Evolutionary conservation across 2,797 vertebrate species (phyloP).

Genomic region (Onychomys arenicola): DNA sequence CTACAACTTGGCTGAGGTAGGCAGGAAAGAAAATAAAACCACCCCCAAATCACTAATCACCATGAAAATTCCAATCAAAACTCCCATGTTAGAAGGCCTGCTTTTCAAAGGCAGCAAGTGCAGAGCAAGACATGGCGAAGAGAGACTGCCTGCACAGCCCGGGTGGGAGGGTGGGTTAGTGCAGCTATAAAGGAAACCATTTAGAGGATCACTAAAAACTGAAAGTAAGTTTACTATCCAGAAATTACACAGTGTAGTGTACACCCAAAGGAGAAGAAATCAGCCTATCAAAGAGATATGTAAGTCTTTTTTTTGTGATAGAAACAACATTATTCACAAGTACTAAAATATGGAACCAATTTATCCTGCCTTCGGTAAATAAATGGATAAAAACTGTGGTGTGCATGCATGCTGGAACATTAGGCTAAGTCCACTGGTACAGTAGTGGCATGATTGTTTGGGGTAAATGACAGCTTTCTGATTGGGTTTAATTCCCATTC

Average conservation of each 20-base stretch:
- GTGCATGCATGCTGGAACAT: background rate
- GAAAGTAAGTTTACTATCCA: background rate
- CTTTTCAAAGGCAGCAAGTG: background rate
- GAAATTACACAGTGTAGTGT: background rate
- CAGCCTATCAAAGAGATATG: background rate
- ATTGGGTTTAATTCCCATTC: background rate
- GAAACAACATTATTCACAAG: background rate
- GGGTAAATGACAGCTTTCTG: too few species aligned
- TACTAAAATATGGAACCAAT: background rate
- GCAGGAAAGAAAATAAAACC: background rate
- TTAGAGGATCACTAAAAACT: background rate
- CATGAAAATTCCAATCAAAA: background rate
- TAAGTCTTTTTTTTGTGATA: background rate
- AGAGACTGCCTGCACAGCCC: accelerated
- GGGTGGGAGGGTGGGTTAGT: background rate
- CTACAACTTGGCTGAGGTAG: background rate
- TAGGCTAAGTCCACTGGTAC: background rate
- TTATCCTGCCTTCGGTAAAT: background rate
- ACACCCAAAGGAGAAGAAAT: background rate
- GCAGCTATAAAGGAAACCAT: background rate
- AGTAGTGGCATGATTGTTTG: too few species aligned
- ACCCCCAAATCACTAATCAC: background rate
- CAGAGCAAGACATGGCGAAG: background rate
- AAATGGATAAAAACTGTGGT: background rate
- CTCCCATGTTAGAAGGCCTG: accelerated